Evolutionary conservation across 2,888 invertebrate genomes (phyloP).

Genomic region (Oeneis ivallda): DNA sequence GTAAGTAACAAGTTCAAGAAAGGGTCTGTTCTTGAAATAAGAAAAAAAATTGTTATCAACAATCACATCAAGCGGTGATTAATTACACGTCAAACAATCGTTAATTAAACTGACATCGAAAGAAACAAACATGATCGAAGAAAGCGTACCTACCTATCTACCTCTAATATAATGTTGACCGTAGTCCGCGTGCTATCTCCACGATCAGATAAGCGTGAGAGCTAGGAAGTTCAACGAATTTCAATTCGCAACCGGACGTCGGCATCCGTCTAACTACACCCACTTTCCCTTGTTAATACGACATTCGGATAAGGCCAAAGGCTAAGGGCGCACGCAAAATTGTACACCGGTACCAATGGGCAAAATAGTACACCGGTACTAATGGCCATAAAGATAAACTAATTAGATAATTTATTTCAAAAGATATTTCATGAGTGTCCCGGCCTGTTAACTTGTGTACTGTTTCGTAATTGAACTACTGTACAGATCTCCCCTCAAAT

Average conservation of each 20-base stretch:
- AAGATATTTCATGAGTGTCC: no score
- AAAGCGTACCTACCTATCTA: slow-evolving; percentile 7
- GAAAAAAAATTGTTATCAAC: neutral
- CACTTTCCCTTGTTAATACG: slow-evolving; percentile 33
- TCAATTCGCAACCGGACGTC: slow-evolving; percentile 32
- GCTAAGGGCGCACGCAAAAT: slow-evolving; percentile 11
- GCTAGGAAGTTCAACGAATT: slow-evolving; percentile 38
- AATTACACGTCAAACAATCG: slow-evolving; percentile 18
- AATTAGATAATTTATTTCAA: no score
- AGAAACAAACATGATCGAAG: slow-evolving; percentile 18
- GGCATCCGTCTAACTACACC: slow-evolving; percentile 26
- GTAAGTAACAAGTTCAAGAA: no score
- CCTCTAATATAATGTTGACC: neutral
- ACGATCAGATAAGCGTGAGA: slow-evolving; percentile 50
- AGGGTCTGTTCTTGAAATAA: no score
- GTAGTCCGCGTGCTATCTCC: slow-evolving; percentile 13
- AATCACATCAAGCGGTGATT: slow-evolving; percentile 7
- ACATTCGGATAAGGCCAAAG: slow-evolving; percentile 26
- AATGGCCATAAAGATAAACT: no score
- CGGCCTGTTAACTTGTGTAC: no score
- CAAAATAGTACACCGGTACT: no score
- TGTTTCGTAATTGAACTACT: no score
- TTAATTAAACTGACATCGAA: slow-evolving; percentile 16
- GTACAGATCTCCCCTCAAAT: no score
- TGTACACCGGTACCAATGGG: no score